Percentiles rank a stretch among this genome's conserved stretches.
These are phyloP conservation scores for Tiliqua scincoides DNA, from an alignment of 2,113 vertebrate species.

Conservation along the genomic window DNA sequence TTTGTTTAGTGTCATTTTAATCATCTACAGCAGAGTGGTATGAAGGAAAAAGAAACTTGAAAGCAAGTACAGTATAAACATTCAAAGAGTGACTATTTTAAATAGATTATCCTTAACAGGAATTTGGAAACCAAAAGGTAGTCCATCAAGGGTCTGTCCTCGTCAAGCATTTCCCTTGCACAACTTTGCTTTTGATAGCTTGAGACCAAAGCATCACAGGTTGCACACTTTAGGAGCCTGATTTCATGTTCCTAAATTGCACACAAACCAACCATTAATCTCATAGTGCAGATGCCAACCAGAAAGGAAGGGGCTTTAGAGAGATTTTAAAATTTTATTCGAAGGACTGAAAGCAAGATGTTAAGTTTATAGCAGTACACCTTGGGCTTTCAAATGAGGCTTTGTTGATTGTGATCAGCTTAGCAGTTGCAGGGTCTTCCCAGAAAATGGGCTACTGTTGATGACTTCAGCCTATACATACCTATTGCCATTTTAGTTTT, in stretches of 20 bases:
- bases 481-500: not conserved
- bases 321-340: not conserved
- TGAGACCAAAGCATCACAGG: not conserved
- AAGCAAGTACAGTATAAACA: fast-evolving
- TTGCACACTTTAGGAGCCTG: not conserved
- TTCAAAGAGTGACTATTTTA: not conserved
- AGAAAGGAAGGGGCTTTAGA: not conserved
- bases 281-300: not conserved
- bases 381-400: not conserved
- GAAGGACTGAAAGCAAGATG: not conserved
- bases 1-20: not conserved
- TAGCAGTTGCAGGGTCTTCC: not conserved
- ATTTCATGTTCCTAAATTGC: not conserved
- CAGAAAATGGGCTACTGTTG: not conserved
- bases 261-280: not conserved
- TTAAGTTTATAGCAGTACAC: not conserved
- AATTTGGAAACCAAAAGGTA: not conserved
- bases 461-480: not conserved
- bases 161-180: not conserved
- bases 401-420: not conserved
- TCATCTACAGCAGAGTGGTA: not conserved
- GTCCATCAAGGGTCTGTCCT: not conserved
- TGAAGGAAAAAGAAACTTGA: not conserved
- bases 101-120: not conserved
- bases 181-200: not conserved